Evolutionary conservation across 2,888 invertebrate species (phyloP).

Genomic region (Myathropa florea): DNA sequence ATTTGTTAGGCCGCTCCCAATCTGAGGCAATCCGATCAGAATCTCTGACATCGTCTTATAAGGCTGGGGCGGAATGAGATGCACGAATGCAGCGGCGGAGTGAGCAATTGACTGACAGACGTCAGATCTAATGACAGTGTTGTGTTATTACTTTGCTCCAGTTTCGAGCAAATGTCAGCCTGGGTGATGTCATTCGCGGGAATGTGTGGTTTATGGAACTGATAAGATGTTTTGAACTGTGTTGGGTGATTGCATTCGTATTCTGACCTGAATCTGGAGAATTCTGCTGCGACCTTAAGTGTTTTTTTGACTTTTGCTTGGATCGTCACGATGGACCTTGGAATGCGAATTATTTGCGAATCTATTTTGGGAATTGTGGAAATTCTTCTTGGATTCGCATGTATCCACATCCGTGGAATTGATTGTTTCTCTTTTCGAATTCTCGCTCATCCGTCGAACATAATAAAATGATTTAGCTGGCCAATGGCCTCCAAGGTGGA

Average conservation of each 20-base stretch:
- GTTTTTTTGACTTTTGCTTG: neutral
- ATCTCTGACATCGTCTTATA: slow-evolving; percentile 24
- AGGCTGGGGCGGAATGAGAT: slow-evolving; percentile 28
- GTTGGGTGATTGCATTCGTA: neutral
- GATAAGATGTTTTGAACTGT: neutral
- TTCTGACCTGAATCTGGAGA: too few species aligned
- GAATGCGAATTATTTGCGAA: neutral
- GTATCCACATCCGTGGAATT: neutral
- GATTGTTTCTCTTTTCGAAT: neutral
- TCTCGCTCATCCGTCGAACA: neutral
- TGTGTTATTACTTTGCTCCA: neutral
- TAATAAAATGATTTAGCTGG: neutral
- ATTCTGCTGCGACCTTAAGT: neutral
- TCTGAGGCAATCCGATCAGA: neutral
- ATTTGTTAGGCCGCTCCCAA: slow-evolving; percentile 11
- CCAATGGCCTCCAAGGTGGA: neutral
- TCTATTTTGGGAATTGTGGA: neutral
- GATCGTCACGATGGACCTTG: too few species aligned
- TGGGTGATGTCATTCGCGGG: slow-evolving; percentile 17
- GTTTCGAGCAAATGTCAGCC: neutral
- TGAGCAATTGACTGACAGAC: neutral
- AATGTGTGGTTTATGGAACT: neutral
- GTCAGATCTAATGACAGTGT: neutral
- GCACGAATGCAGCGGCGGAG: neutral
- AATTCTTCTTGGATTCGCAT: neutral